phyloP scores from a whole-genome alignment of 2,797 vertebrate species.

The Anniella stebbinsi region DNA sequence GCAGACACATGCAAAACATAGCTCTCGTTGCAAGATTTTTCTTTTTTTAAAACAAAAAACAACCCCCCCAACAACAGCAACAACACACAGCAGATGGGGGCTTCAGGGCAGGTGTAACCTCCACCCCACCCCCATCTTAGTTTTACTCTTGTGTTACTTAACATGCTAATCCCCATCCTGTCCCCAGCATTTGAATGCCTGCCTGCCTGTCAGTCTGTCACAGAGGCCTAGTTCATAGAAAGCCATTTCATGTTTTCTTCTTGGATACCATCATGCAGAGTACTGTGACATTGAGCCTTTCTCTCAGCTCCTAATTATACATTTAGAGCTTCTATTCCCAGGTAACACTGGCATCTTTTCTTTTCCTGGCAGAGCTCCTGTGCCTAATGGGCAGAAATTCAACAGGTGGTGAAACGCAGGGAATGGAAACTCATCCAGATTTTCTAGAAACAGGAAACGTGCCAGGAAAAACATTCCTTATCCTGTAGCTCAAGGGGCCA shows the following conservation, averaged over 20 bases:
- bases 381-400: neutral
- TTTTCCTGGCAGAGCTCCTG: neutral
- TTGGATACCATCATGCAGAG: neutral
- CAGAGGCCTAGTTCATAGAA: neutral
- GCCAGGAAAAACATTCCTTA: neutral
- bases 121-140: neutral
- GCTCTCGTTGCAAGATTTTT: neutral
- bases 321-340: neutral
- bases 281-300: neutral
- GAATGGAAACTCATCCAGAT: neutral
- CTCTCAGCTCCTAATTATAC: neutral
- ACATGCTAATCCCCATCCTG: neutral
- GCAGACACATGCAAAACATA: neutral
- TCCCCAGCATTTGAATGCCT: conserved; percentile 5
- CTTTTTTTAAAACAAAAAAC: neutral
- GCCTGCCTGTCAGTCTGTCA: neutral
- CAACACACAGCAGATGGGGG: too few relatives aligned
- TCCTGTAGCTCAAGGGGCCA: too few relatives aligned
- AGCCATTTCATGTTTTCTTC: neutral
- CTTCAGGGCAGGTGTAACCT: neutral
- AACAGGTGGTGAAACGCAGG: neutral
- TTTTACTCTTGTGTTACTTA: neutral
- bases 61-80: too few relatives aligned
- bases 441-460: neutral
- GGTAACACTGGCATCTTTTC: too few relatives aligned